Evolutionary conservation across 2,888 invertebrate species (phyloP), one percentile per base, ranked within the genome.

Genomic region (Automeris io): DNA sequence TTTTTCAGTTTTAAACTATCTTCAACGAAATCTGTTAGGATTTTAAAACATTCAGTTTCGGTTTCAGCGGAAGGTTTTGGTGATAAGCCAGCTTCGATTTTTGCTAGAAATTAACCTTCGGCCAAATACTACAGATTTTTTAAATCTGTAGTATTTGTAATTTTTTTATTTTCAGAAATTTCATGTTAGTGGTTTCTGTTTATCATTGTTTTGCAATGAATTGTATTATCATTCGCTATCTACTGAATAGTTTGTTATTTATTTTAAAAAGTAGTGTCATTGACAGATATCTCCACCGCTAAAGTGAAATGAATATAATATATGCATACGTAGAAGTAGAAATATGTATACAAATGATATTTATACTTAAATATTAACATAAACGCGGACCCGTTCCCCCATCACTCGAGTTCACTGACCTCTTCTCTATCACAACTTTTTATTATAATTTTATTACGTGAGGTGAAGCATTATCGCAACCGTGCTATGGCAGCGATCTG

Each of bases 401-500:
- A 33, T 33, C 19, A 43, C 38, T 13, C 38, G 25, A 37, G 56
- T 41, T 45, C 54, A 46, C 33, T 35, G 51, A 47, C 49, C 48
- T 12, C 26, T 19, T 31, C 43, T 37, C 49, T 57, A 59, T 61
- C 59, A 52, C 35, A 41, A 26, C 43, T 43, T 51, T 51, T 51
- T 47, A 49, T 49, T 51, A 51, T 51, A 47, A 54, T 52, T 47
- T 47, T 51, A 45, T 50, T 47, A 43, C 58, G 45, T 46, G 49
- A 49, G 40, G 40, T 49, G 46, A 49, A 47, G 42, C 40, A 40
- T 44, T 43, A 39, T 37, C 36, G 18, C 18, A n/a, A 21, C 34
- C 12, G n/a, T 16, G 36, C 24, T 35, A 23, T 19, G 19, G 25
- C 19, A 25, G 32, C 35, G 26, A 22, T 34, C 34, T 29, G 13